Base-by-base conservation (phyloP, 2,888 invertebrate genomes). In the Quadroppia sp. region DNA sequence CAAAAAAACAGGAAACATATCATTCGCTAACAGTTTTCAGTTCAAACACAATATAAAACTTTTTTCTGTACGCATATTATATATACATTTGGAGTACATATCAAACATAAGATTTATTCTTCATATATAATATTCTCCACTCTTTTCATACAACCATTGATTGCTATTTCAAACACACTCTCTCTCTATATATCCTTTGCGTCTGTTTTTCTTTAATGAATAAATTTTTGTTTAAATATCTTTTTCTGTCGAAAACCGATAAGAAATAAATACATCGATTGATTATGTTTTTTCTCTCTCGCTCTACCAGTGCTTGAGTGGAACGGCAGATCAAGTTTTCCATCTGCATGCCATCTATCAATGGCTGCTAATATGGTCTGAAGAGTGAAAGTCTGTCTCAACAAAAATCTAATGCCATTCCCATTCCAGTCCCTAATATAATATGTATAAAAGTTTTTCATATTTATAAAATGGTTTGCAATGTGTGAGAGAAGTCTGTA, bases 311-410 rank as follows among this genome's bases (percentile, higher is more conserved):
- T 20, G 48, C 1, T 2, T 20, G 2, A 11, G 48, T 13, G 6
- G 48, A 48, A 20, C 20, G 48, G 17, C 30, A 28, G 59, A 28
- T 20, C 23, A 28, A 28, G 17, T 30, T 59, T 20, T 64, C 61
- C 32, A 64, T 64, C 32, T 64, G 61, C 28, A 64, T 64, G 61
- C 61, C 61, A 64, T 64, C 61, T 64, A 64, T 64, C 61, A 64
- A 64, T 56, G 20, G 56, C 17, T 20, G 28, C 13, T 56, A 56
- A 56, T 23, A 56, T 28, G 28, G 56, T 15, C 25, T 48, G 20
- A 48, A 48, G 48, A n/a, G 48, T 48, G n/a, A 3, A 11, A 20
- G 48, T 48, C 48, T 48, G 20, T n/a, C n/a, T n/a, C n/a, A n/a
- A n/a, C n/a, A 48, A 48, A 48, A 48, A 48, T 48, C 48, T 48